Conservation (phyloP, 2,113 vertebrate species). For the Ammospiza caudacuta region DNA sequence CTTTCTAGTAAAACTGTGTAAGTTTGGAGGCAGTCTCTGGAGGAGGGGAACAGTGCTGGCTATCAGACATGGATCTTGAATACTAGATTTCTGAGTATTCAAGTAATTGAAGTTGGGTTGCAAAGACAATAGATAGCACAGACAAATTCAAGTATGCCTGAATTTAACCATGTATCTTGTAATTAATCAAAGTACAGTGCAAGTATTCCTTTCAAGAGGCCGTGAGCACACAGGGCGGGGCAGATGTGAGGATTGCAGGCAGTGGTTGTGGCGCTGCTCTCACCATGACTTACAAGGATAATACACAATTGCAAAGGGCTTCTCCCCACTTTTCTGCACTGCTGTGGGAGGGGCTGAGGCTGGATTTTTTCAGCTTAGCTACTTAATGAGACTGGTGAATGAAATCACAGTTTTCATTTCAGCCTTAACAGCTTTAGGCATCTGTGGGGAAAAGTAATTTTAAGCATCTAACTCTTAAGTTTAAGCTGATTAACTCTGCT, state of each 20-base stretch:
- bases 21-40: background rate
- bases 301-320: background rate
- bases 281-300: background rate
- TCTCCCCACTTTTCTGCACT: background rate
- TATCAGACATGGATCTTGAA: background rate
- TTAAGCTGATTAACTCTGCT: constrained; percentile 27
- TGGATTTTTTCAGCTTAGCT: constrained; percentile 4
- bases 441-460: constrained; percentile 7
- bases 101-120: background rate
- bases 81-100: background rate
- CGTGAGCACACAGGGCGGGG: background rate
- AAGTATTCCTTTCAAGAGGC: background rate
- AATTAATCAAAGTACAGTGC: background rate
- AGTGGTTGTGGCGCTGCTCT: background rate
- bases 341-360: background rate
- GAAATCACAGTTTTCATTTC: constrained; percentile 42
- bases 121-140: background rate
- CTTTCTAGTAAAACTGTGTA: background rate
- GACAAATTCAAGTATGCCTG: background rate
- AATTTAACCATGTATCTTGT: background rate
- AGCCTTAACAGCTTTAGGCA: constrained; percentile 18
- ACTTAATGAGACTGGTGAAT: constrained; percentile 10
- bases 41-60: background rate
- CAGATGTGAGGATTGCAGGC: background rate
- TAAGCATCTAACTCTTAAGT: background rate